Base-by-base conservation (phyloP, 2,113 vertebrate genomes). In the Sceloporus tristichus region DNA sequence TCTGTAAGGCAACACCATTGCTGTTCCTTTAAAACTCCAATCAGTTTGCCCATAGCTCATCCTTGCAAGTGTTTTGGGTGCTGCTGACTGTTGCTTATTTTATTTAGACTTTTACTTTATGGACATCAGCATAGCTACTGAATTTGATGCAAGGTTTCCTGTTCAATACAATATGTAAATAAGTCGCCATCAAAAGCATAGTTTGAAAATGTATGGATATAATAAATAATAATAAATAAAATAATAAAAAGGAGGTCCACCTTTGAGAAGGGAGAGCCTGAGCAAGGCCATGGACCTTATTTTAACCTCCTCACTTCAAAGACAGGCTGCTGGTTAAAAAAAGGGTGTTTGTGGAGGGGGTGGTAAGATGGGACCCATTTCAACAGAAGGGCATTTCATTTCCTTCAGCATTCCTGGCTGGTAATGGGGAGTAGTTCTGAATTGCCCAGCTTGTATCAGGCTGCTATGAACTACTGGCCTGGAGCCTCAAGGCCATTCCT, bases 231-330 rank as follows among this genome's bases (percentile, higher is more conserved):
- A 27, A 54, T 40, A 82, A 86, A 34, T 34, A n/a, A 19, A 87
- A 62, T 62, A 65, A 66, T 4, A 70, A 89, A 95, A 48, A 48
- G 42, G 42, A 6, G 94, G 97, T 93, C 3, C 94, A 91, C 94
- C 91, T 59, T 96, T 92, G 96, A 96, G 96, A 93, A 92, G 90
- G 76, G 92, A 94, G 88, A 87, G 85, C 89, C 87, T 38, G 85
- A 66, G 93, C 91, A 90, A 94, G 94, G 95, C 96, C 88, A 86
- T 3, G 88, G 95, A 96, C 96, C 95, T 97, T 98, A 96, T 97
- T 97, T 97, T 97, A 97, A 98, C 97, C 98, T 98, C 96, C 95
- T 96, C 96, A 97, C 97, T 98, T 98, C 97, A 97, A 98, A 98
- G 96, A 78, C 79, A 59, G 85, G 89, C 90, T 89, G 86, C 89